Base-by-base conservation (phyloP, 2,113 vertebrate genomes). In the Oryzias curvinotus region DNA sequence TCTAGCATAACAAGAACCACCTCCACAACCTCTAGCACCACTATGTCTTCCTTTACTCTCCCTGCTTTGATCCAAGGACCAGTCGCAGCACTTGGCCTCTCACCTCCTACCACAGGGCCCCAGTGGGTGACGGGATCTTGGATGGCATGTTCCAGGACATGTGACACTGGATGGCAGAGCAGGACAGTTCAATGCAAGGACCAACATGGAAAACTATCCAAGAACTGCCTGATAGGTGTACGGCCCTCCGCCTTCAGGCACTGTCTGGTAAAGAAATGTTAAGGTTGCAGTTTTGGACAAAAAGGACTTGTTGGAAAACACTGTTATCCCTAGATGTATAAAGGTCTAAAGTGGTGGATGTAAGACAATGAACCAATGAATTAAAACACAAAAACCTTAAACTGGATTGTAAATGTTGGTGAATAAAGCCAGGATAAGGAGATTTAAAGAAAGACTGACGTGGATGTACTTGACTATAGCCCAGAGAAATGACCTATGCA, bases 171-270 rank as follows among this genome's bases (percentile, higher is more conserved):
- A 59, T 99, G 97, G 97, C 97, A 99, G 86, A 98, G 96, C 59
- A 94, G 97, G 87, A 98, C 95, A 19, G 97, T 99, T 44, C 97
- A 98, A 81, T 99, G 97, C 83, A 95, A 96, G 82, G 95, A 97
- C 0, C 86, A 69, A 3, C 90, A 93, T 7, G 93, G 93, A 21
- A 95, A 95, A 65, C 79, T 98, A 77, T 92, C 95, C 1, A 97
- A 98, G 80, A 93, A 93, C 21, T 98, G 97, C 65, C 65, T 85
- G 30, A 91, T 98, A 46, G 77, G 85, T 14, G 85, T 91, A 62
- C 93, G 97, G 66, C 96, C 96, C 5, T 95, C 96, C 0, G 96
- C 94, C 0, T 99, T 99, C 87, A 98, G 94, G 86, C 94, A 97
- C 59, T 99, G 97, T 82, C 91, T 94, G 86, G 89, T 93, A 53